These are phyloP conservation scores for Dinocampus coccinellae DNA, from an alignment of 2,888 invertebrate genomes.

Conservation along the genomic window DNA sequence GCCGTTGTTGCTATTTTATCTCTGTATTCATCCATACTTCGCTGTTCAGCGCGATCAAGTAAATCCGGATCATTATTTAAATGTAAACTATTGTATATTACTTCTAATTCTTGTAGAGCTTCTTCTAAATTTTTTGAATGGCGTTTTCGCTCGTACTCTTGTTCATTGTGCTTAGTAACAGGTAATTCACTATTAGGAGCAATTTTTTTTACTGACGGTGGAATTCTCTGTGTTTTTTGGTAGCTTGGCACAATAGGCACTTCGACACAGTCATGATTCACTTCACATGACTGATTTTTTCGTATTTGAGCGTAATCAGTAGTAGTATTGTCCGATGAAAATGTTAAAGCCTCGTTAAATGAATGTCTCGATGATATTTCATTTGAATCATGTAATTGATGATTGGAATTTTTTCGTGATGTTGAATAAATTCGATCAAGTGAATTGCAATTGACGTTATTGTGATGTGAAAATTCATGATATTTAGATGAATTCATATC, in stretches of 20 bases:
- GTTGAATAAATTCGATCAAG: constrained; percentile 21
- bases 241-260: constrained; percentile 9
- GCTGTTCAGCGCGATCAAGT: constrained; percentile 82
- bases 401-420: neutral
- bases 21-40: constrained; percentile 74
- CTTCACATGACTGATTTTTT: neutral
- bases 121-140: constrained; percentile 88
- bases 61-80: constrained; percentile 88
- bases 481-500: neutral
- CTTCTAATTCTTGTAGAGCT: constrained; percentile 89
- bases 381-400: neutral
- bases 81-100: constrained; percentile 90
- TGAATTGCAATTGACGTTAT: constrained; percentile 33
- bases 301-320: neutral
- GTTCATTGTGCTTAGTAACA: constrained; percentile 57
- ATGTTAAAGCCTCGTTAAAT: neutral
- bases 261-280: neutral
- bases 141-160: constrained; percentile 71
- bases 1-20: constrained; percentile 35
- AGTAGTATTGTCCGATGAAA: neutral
- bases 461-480: neutral
- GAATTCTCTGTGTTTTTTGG: constrained; percentile 55
- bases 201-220: constrained; percentile 75
- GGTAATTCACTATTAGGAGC: neutral
- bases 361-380: neutral